These are phyloP conservation scores for Acanthochromis polyacanthus DNA, from an alignment of 2,113 vertebrate species.

Conservation along the genomic window DNA sequence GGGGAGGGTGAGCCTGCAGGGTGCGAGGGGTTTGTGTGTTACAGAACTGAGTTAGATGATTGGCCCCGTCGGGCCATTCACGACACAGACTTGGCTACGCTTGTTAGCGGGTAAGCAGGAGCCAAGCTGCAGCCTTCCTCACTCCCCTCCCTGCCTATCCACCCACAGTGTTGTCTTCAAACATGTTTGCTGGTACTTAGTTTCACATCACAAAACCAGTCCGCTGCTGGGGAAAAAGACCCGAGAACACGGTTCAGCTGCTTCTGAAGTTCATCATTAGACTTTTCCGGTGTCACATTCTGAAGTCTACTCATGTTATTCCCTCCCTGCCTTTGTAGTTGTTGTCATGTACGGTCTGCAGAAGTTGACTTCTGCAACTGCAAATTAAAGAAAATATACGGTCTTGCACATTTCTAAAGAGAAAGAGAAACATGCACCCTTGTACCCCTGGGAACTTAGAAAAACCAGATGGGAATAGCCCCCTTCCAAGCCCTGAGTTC, in stretches of 20 bases:
- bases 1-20: slow-evolving; percentile 21
- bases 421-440: slow-evolving; percentile 29
- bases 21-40: slow-evolving; percentile 35
- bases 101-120: slow-evolving; percentile 68
- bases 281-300: slow-evolving; percentile 44
- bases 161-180: slow-evolving; percentile 77
- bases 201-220: slow-evolving; percentile 44
- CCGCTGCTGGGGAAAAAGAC: slow-evolving; percentile 48
- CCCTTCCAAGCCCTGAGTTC: slow-evolving; percentile 58
- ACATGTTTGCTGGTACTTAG: slow-evolving; percentile 52
- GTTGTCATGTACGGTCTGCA: slow-evolving; percentile 33
- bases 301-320: slow-evolving; percentile 27
- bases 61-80: slow-evolving; percentile 66
- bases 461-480: slow-evolving; percentile 41
- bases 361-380: slow-evolving; percentile 24
- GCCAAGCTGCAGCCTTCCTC: background rate
- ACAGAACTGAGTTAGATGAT: slow-evolving; percentile 59
- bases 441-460: slow-evolving; percentile 24
- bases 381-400: slow-evolving; percentile 30
- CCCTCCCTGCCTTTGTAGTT: slow-evolving; percentile 43
- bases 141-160: slow-evolving; percentile 27
- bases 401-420: background rate
- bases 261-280: slow-evolving; percentile 76
- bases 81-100: slow-evolving; percentile 56
- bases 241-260: slow-evolving; percentile 31